These are phyloP conservation scores for Bimastos eiseni DNA, from an alignment of 2,888 invertebrate genomes.

Conservation along the genomic window DNA sequence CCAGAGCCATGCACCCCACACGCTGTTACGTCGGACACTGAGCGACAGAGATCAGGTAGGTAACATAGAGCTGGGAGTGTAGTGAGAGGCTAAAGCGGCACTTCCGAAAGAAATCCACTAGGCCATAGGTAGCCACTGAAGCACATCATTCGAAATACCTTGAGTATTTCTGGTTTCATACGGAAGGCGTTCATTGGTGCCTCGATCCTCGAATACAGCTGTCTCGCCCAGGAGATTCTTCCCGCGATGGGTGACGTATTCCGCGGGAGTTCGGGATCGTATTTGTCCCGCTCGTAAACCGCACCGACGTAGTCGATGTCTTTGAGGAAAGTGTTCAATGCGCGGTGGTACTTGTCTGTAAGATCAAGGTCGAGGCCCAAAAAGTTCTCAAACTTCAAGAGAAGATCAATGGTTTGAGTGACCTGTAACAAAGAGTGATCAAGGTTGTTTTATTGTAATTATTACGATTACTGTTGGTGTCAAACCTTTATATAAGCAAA, in stretches of 20 bases:
- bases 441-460: too few species aligned
- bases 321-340: constrained; percentile 68
- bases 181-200: constrained; percentile 73
- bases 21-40: too few species aligned
- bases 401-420: constrained; percentile 59
- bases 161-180: constrained; percentile 59
- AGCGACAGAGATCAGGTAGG: too few species aligned
- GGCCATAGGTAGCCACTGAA: too few species aligned
- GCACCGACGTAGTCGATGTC: constrained; percentile 77
- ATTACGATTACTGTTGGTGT: neutral
- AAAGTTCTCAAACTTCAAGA: constrained; percentile 60
- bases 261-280: constrained; percentile 83
- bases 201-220: constrained; percentile 78
- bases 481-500: neutral
- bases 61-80: too few species aligned
- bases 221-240: constrained; percentile 75
- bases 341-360: constrained; percentile 61
- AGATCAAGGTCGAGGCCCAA: constrained; percentile 59
- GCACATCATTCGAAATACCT: constrained; percentile 43
- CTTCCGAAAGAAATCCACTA: too few species aligned
- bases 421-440: constrained; percentile 53
- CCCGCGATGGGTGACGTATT: constrained; percentile 91
- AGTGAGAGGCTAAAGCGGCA: too few species aligned
- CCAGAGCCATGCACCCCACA: too few species aligned
- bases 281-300: constrained; percentile 83